Percentiles rank a stretch among this genome's conserved stretches.
Conservation (phyloP, 2,888 invertebrate species). For the Orthosia gracilis region DNA sequence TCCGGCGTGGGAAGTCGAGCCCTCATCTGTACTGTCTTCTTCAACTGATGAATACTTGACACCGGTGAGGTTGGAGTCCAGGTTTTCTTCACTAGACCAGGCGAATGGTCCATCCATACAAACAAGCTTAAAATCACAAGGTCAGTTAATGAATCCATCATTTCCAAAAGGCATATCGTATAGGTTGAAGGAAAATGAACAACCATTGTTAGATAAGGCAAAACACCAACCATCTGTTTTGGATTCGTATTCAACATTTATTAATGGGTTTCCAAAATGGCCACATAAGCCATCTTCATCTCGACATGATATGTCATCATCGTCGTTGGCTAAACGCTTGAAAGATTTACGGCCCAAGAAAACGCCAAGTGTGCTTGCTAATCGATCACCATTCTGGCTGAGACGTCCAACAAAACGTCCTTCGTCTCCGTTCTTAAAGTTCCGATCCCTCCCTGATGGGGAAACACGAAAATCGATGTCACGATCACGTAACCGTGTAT, state of each 20-base stretch:
- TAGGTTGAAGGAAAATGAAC: not conserved
- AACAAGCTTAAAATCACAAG: not conserved
- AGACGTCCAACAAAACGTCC: slow-evolving; percentile 19
- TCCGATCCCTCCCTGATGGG: not conserved
- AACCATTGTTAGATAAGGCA: not conserved
- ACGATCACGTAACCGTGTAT: not conserved
- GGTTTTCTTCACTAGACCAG: slow-evolving; percentile 18
- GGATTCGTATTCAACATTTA: slow-evolving; percentile 5
- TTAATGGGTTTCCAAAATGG: slow-evolving; percentile 1
- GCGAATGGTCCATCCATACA: not conserved
- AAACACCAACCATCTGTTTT: not conserved
- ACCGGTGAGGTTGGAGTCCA: slow-evolving; percentile 21
- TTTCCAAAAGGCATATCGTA: not conserved
- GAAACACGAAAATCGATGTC: slow-evolving; percentile 17
- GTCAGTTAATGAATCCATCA: slow-evolving; percentile 1
- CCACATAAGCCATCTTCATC: not conserved
- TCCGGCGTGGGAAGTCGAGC: not conserved
- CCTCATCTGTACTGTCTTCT: not conserved
- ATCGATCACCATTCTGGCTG: slow-evolving; percentile 29
- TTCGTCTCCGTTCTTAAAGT: slow-evolving; percentile 1
- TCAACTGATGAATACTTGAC: slow-evolving; percentile 12
- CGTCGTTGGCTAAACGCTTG: slow-evolving; percentile 15
- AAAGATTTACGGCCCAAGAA: not conserved
- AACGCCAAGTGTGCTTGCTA: not conserved
- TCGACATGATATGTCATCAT: slow-evolving; percentile 1